Evolutionary conservation across 2,888 invertebrate genomes (phyloP).

Genomic region (Cosmorhoe ocellata): DNA sequence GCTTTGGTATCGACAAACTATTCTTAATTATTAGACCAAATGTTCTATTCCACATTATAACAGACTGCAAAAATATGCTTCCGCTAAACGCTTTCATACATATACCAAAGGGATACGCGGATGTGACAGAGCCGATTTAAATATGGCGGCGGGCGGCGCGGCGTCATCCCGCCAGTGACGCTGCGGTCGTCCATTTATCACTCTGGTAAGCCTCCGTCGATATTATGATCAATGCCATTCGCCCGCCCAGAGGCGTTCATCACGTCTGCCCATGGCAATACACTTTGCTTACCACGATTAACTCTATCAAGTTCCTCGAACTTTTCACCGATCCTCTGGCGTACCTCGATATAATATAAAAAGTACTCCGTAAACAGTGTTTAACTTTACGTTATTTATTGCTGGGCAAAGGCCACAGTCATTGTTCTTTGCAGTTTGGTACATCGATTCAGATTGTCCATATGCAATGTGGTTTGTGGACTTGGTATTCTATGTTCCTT

Average conservation of each 20-base stretch:
- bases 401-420: too few relatives aligned
- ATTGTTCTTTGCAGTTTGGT: too few relatives aligned
- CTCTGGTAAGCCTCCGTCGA: slow-evolving; percentile 79
- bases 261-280: slow-evolving; percentile 46
- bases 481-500: too few relatives aligned
- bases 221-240: slow-evolving; percentile 82
- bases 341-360: too few relatives aligned
- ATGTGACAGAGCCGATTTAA: slow-evolving; percentile 77
- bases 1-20: too few relatives aligned
- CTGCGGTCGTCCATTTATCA: slow-evolving; percentile 78
- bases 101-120: slow-evolving; percentile 51
- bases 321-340: too few relatives aligned
- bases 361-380: too few relatives aligned
- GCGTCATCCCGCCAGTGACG: slow-evolving; percentile 72
- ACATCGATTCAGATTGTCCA: too few relatives aligned
- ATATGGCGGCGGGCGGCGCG: slow-evolving; percentile 78
- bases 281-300: neutral
- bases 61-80: slow-evolving; percentile 1
- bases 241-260: slow-evolving; percentile 54
- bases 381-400: too few relatives aligned
- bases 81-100: slow-evolving; percentile 14
- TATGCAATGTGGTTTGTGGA: too few relatives aligned
- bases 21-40: too few relatives aligned
- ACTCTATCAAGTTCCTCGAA: too few relatives aligned
- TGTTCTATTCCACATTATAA: neutral